A percentile compares a stretch with the other conserved stretches of the same genome.
phyloP scores from a whole-genome alignment of 2,888 invertebrate genomes.

The Pyrrhia umbra region DNA sequence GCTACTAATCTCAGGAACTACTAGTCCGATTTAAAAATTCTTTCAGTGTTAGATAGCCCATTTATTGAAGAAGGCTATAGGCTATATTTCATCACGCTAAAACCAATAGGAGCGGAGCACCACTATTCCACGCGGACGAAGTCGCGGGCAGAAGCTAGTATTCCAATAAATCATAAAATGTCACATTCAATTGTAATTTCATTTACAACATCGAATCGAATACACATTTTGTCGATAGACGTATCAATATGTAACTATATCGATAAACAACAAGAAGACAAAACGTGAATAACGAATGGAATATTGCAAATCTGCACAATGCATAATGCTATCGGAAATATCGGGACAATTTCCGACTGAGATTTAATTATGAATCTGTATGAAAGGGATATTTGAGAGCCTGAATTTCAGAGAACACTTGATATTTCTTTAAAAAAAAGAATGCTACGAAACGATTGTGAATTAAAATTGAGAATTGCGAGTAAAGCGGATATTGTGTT shows the following conservation, averaged over 20 bases:
- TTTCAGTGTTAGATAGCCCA: too few species aligned
- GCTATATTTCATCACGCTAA: too few species aligned
- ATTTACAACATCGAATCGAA: not conserved
- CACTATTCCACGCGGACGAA: too few species aligned
- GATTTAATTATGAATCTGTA: slow-evolving; percentile 4
- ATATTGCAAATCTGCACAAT: not conserved
- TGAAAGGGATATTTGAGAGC: slow-evolving; percentile 5
- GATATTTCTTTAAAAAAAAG: slow-evolving; percentile 1
- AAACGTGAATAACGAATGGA: not conserved
- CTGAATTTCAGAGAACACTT: slow-evolving; percentile 14
- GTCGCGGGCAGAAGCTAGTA: too few species aligned
- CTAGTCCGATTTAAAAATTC: too few species aligned
- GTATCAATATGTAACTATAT: too few species aligned
- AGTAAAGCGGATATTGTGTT: not conserved
- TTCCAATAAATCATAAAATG: not conserved
- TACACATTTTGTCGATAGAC: not conserved
- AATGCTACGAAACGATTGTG: not conserved
- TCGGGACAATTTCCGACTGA: not conserved
- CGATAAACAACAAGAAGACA: not conserved
- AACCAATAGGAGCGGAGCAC: too few species aligned
- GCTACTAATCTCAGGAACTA: too few species aligned
- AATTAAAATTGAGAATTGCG: slow-evolving; percentile 5
- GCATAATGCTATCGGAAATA: not conserved
- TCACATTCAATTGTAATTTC: not conserved
- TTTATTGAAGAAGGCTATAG: too few species aligned